These are phyloP conservation scores for Agrotis exclamationis DNA, from an alignment of 2,888 invertebrate genomes.

Conservation along the genomic window DNA sequence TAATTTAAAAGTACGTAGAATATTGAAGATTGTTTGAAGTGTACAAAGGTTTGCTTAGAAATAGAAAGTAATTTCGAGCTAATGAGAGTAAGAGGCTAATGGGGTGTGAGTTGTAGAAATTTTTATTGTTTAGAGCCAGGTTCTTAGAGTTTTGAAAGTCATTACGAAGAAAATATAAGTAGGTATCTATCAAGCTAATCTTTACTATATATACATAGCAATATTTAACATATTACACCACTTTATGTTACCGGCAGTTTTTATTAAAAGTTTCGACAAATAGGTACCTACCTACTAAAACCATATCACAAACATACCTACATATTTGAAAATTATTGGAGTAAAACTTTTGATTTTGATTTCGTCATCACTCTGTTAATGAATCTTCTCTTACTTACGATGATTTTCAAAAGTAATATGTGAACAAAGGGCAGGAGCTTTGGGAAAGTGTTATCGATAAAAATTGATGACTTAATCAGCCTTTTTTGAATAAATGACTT, in stretches of 20 bases:
- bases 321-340: too few species aligned
- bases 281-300: too few species aligned
- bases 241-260: neutral
- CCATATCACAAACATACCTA: neutral
- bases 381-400: too few species aligned
- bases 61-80: slow-evolving; percentile 29
- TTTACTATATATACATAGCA: neutral
- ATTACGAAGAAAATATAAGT: neutral
- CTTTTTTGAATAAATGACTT: too few species aligned
- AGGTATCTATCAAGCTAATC: neutral
- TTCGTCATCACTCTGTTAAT: too few species aligned
- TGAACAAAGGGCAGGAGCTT: too few species aligned
- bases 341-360: too few species aligned
- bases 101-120: neutral
- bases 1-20: slow-evolving; percentile 61
- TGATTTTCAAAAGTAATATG: neutral
- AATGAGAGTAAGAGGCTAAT: slow-evolving; percentile 10
- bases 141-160: neutral
- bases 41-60: slow-evolving; percentile 13
- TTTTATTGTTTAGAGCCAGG: neutral
- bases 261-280: neutral
- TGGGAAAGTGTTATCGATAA: too few species aligned
- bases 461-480: too few species aligned
- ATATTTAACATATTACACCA: neutral
- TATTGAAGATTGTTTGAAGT: slow-evolving; percentile 42